Conservation (phyloP, 2,113 vertebrate species). For the Tetrao urogallus region DNA sequence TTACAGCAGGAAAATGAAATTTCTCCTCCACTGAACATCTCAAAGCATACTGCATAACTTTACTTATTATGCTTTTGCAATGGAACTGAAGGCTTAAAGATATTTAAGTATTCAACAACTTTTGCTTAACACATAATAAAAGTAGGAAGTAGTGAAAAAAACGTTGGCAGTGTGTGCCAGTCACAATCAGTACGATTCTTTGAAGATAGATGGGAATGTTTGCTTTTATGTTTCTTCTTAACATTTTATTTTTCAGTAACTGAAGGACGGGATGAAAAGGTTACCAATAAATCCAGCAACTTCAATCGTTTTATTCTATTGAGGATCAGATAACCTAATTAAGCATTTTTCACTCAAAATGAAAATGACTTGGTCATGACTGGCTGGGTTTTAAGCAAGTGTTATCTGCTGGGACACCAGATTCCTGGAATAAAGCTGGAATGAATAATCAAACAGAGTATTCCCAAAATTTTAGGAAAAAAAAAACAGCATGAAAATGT, state of each 20-base stretch:
- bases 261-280: background rate
- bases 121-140: background rate
- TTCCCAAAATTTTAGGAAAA: background rate
- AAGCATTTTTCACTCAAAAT: background rate
- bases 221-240: background rate
- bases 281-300: background rate
- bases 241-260: background rate
- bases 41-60: background rate
- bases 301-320: background rate
- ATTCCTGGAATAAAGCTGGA: background rate
- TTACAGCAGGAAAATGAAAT: background rate
- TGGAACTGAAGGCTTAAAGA: background rate
- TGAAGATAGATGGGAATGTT: background rate
- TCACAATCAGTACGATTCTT: background rate
- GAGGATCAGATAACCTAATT: background rate
- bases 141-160: background rate
- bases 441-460: background rate
- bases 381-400: background rate
- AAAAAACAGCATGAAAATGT: background rate
- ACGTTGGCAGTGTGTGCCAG: background rate
- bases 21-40: background rate
- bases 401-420: background rate
- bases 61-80: background rate
- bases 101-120: background rate
- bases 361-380: background rate